A percentile compares a stretch with the other conserved stretches of the same genome.
These are phyloP conservation scores for Gambusia affinis DNA, from an alignment of 2,113 vertebrate genomes.

Conservation along the genomic window DNA sequence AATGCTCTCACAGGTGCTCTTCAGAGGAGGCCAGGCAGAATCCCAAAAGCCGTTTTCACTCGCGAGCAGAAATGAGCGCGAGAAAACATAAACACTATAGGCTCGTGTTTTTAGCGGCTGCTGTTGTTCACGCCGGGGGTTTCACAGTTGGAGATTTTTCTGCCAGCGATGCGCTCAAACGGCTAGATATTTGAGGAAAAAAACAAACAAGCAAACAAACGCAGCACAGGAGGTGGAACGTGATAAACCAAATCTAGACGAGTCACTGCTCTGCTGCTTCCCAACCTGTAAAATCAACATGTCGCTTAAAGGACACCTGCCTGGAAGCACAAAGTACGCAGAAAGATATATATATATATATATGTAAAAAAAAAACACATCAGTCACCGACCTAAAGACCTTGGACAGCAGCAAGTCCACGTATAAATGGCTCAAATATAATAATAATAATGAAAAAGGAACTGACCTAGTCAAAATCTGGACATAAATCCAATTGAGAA, in stretches of 20 bases:
- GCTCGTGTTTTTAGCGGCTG: not conserved
- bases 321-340: too few relatives aligned
- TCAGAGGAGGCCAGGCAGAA: conserved; percentile 4
- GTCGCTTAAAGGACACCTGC: too few relatives aligned
- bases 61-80: not conserved
- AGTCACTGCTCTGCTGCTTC: not conserved
- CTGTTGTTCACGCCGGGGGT: not conserved
- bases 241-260: not conserved
- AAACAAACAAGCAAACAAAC: not conserved
- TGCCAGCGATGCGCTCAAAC: not conserved
- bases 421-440: too few relatives aligned
- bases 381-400: too few relatives aligned
- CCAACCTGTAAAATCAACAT: too few relatives aligned
- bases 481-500: too few relatives aligned
- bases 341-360: too few relatives aligned
- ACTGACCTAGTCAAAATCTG: too few relatives aligned
- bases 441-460: too few relatives aligned
- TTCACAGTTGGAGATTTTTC: not conserved
- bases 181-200: not conserved
- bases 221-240: not conserved
- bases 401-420: too few relatives aligned
- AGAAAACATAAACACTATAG: not conserved
- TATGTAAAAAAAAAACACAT: too few relatives aligned
- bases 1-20: conserved; percentile 13
- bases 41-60: not conserved